phyloP scores from a whole-genome alignment of 2,113 vertebrate species.

The Alouatta palliata region DNA sequence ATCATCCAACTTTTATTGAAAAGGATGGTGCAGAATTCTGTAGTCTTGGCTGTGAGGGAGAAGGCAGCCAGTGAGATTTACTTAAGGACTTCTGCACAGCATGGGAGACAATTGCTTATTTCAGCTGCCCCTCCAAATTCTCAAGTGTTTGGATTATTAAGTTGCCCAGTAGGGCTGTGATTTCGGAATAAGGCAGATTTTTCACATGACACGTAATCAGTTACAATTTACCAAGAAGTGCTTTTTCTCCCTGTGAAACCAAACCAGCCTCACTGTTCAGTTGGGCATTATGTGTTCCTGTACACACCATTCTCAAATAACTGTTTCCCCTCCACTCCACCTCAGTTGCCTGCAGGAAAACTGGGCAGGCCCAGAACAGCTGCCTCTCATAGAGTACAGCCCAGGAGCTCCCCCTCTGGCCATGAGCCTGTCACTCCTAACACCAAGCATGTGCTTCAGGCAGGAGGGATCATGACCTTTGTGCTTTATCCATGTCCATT shows the following conservation, averaged over 20 bases:
- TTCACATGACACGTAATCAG: background rate
- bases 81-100: background rate
- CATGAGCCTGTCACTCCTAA: background rate
- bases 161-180: background rate
- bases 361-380: background rate
- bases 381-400: fast-evolving
- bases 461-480: too few species aligned
- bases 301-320: background rate
- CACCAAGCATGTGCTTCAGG: background rate
- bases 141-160: background rate
- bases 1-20: background rate
- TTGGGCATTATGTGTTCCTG: background rate
- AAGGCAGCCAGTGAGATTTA: background rate
- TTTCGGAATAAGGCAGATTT: background rate
- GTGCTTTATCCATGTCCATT: background rate
- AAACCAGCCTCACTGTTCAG: background rate
- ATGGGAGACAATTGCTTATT: background rate
- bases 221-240: background rate
- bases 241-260: background rate
- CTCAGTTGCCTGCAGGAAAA: background rate
- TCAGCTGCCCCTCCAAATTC: background rate
- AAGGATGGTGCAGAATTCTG: background rate
- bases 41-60: background rate
- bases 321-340: background rate
- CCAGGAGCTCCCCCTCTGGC: background rate